Evolutionary conservation across 1,140 invertebrate species (phyloP), one percentile per base, ranked within the genome.

Genomic region (Caenorhabditis inopinata): DNA sequence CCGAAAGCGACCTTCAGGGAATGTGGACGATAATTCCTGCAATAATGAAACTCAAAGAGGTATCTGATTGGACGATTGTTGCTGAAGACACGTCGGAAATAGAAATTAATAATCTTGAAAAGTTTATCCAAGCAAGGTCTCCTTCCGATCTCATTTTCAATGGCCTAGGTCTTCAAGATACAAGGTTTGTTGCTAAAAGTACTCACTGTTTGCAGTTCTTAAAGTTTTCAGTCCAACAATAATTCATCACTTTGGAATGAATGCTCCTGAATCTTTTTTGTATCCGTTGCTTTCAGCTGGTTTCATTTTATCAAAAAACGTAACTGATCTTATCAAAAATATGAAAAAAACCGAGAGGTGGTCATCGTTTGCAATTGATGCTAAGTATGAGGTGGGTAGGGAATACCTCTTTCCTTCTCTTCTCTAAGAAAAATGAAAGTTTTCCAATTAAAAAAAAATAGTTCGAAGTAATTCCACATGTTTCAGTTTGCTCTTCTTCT

Each of bases 141-240:
- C 1, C 45, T 23, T 2, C 45, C 9, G 49, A 81, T 27, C 3
- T 14, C 11, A n/a, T 45, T 0, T 83, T 83, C 21, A 12, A 18
- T 74, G 82, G 82, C n/a, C 46, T 80, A 58, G 82, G 32, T 4
- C 27, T 83, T 5, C 25, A 45, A n/a, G 82, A 83, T 74, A 12
- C n/a, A 45, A 18, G 45, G 81, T 82, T 21, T 46, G 62, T 74
- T 2, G n/a, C n/a, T n/a, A n/a, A n/a, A n/a, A n/a, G n/a, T n/a
- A n/a, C n/a, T n/a, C n/a, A n/a, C n/a, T n/a, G n/a, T n/a, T n/a
- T n/a, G n/a, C n/a, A n/a, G n/a, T n/a, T n/a, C n/a, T n/a, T n/a
- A n/a, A n/a, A n/a, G n/a, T 6, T 29, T 81, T 81, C n/a, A 83
- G 81, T 2, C 81, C 74, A 2, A 83, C 82, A n/a, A 83, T 83